Evolutionary conservation across 2,113 vertebrate species (phyloP).

Genomic region (Lophura nycthemera): DNA sequence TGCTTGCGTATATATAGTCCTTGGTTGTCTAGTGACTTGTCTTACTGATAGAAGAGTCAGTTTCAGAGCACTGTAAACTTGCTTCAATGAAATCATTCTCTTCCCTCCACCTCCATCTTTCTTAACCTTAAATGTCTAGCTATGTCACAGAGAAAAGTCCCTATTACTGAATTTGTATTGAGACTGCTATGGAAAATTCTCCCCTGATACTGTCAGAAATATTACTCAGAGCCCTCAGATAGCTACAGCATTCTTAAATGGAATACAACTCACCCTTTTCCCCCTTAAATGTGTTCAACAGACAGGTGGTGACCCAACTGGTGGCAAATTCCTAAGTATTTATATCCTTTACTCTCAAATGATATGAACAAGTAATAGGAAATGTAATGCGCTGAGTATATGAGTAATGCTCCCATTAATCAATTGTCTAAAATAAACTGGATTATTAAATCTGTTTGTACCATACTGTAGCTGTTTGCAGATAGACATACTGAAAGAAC

Average conservation of each 20-base stretch:
- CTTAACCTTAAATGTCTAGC: not conserved
- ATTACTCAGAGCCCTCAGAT: slow-evolving; percentile 19
- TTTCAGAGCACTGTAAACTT: not conserved
- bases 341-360: slow-evolving; percentile 70
- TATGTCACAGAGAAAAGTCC: not conserved
- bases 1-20: not conserved
- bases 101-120: not conserved
- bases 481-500: slow-evolving; percentile 12
- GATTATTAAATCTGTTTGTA: slow-evolving; percentile 53
- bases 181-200: slow-evolving; percentile 16
- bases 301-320: slow-evolving; percentile 68
- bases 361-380: slow-evolving; percentile 62
- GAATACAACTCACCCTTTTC: slow-evolving; percentile 46
- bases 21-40: not conserved
- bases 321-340: slow-evolving; percentile 74
- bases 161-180: not conserved
- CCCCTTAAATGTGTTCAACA: slow-evolving; percentile 44
- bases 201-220: slow-evolving; percentile 32
- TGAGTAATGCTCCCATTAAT: slow-evolving; percentile 66
- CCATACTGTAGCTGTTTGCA: slow-evolving; percentile 39
- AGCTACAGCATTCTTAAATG: slow-evolving; percentile 35
- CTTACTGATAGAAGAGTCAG: not conserved
- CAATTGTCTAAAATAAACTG: slow-evolving; percentile 62
- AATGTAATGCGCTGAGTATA: slow-evolving; percentile 46
- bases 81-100: not conserved